Base-by-base conservation (phyloP, 2,888 invertebrate species). In the Meloe dianella region DNA sequence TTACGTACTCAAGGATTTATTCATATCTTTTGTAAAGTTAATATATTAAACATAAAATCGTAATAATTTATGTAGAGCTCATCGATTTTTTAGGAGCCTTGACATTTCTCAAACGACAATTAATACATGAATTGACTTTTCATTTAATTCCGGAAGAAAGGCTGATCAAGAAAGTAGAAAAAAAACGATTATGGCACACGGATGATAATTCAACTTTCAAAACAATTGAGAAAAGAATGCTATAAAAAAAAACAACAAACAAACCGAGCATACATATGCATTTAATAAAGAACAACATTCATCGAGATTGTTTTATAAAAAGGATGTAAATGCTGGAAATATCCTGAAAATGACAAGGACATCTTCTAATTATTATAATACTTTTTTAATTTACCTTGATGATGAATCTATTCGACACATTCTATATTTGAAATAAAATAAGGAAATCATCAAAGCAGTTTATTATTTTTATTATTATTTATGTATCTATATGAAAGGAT, bases 21-120 rank as follows among this genome's bases (percentile, higher is more conserved):
- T 17, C 75, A 75, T 74, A 75, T 75, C 71, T 14, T 38, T 38
- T 38, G 12, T 20, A 75, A 75, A 77, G 77, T 78, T 78, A 78
- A 76, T 74, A 75, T 75, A 74, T 75, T 71, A 71, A 73, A 74
- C 73, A 73, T 74, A 76, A 74, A 77, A 75, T 75, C 75, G 74
- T 78, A 76, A 75, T 78, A 78, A 76, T 77, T 78, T 79, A 79
- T 79, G 76, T 78, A 78, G 79, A 77, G 76, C 78, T 76, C 71
- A 74, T 68, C 65, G n/a, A n/a, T 68, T 51, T 51, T 51, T 41
- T 51, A 56, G 58, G 63, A 74, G 74, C 80, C 80, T 80, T 80
- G 80, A 78, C 80, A 80, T 80, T 79, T 80, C 6, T 69, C 72
- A 72, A 69, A 71, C 69, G 71, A 76, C 77, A 78, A 80, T 80